Percentiles rank a stretch among this genome's conserved stretches.
Conservation (phyloP, 2,888 invertebrate genomes). For the Cistogaster globosa region DNA sequence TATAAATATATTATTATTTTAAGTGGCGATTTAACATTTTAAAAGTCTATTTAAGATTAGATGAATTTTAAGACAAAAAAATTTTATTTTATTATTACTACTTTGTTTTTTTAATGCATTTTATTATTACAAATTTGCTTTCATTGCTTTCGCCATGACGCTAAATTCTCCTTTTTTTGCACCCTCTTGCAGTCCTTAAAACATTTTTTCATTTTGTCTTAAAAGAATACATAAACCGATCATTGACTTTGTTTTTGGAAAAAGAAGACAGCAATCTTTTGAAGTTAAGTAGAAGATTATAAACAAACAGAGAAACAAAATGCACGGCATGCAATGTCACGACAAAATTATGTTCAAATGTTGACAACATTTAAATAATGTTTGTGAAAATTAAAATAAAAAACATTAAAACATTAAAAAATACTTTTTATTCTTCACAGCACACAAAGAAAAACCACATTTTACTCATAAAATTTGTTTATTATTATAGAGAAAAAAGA, state of each 20-base stretch:
- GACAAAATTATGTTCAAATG: constrained; percentile 78
- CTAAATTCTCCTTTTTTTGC: constrained; percentile 20
- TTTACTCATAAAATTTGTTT: constrained; percentile 68
- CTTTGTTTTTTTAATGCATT: constrained; percentile 35
- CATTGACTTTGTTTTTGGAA: constrained; percentile 45
- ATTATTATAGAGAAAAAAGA: constrained; percentile 20
- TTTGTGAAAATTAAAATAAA: constrained; percentile 66
- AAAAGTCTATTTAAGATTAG: constrained; percentile 7
- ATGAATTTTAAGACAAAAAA: neutral
- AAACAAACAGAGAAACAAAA: constrained; percentile 60
- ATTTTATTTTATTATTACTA: neutral
- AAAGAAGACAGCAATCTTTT: constrained; percentile 64
- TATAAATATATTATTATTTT: constrained; percentile 7
- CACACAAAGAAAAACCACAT: constrained; percentile 1
- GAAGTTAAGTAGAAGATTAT: constrained; percentile 51
- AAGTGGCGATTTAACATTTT: constrained; percentile 1
- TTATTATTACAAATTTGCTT: constrained; percentile 63
- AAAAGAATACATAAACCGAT: constrained; percentile 57
- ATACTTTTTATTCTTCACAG: constrained; percentile 34
- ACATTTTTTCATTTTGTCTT: neutral
- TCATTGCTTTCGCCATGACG: constrained; percentile 34
- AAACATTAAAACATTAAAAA: constrained; percentile 26
- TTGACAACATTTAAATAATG: constrained; percentile 77
- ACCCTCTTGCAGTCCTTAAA: constrained; percentile 36
- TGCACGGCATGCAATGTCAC: constrained; percentile 78